Evolutionary conservation across 1,140 invertebrate species (phyloP), one percentile per base, ranked within the genome.

Genomic region (Andrena cerasifolii): DNA sequence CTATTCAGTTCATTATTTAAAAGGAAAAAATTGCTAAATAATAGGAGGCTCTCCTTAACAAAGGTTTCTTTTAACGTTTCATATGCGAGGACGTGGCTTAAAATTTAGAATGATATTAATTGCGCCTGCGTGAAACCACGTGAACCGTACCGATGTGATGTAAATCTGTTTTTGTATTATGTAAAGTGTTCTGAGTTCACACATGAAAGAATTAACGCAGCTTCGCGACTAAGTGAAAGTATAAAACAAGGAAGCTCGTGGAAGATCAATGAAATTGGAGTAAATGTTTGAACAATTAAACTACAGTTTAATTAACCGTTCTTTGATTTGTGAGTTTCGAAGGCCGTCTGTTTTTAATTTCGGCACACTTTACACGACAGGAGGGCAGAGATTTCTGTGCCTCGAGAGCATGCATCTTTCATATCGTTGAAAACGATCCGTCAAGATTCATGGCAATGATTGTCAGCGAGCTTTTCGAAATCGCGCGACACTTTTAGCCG

Each of bases 121-220:
- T 12, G 40, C 72, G 77, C 65, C 77, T 83, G 26, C 61, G 61
- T 80, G 65, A 26, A 72, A 72, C 56, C 78, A 68, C 61, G 67
- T 72, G 28, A 79, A 79, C 71, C 51, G 33, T 78, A 36, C 47
- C 49, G 12, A 45, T 8, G 12, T 16, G 14, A 18, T 49, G 14
- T 33, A 7, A 26, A 21, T 33, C 21, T 74, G 2, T 36, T 14
- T 26, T 63, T 51, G 26, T 26, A 28, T 12, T n/a, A 14, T 18
- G 49, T 24, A 33, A 74, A 66, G 28, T 33, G 49, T 40, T n/a
- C 3, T 18, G 0, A n/a, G 18, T 16, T 0, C 6, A 0, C 0
- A 8, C 18, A 36, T 3, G n/a, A n/a, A n/a, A n/a, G n/a, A n/a
- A n/a, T n/a, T n/a, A n/a, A n/a, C n/a, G n/a, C n/a, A n/a, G n/a